Base-by-base conservation (phyloP, 2,797 vertebrate species). In the Rallus crepitans region DNA sequence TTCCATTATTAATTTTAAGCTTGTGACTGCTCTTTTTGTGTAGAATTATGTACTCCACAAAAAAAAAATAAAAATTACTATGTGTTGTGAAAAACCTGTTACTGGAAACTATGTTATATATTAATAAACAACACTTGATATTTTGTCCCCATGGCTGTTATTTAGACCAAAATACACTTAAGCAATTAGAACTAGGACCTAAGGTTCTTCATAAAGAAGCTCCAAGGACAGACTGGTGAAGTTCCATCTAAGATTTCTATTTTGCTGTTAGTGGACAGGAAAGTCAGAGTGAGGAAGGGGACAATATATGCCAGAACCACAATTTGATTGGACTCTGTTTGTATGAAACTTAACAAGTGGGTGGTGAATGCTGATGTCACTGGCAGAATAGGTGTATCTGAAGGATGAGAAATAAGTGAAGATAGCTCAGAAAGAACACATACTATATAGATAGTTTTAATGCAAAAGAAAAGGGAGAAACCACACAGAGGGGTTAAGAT, bases 41-140 rank as follows among this genome's bases (percentile, higher is more conserved):
- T 77, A n/a, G 45, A 70, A 56, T 50, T 77, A 77, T 57, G 17
- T 63, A 40, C 39, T 86, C 17, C 75, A 25, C 31, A 77, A 72
- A 71, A 73, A 1, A 1, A 16, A 24, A 71, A 73, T 1, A 1
- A 16, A 24, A 69, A 47, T 57, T 60, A 31, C 7, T 33, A 2
- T 56, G 9, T 64, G 30, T 48, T 82, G 33, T 66, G 31, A 40
- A 87, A 90, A 87, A 52, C 0, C 3, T 68, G 7, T 79, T 63
- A 45, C 16, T 56, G 28, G 39, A 70, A 91, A 82, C 3, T 6
- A 5, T 21, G 3, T 55, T 21, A 80, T 39, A 1, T 63, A 10
- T 65, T 63, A 14, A 9, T 76, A 37, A 42, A 14, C 11, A 59
- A 15, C 12, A 37, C 9, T 52, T 0, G 0, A 25, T 79, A 42